Evolutionary conservation across 2,113 vertebrate genomes (phyloP), one percentile per base, ranked within the genome.

Genomic region (Heterotilapia buettikoferi): DNA sequence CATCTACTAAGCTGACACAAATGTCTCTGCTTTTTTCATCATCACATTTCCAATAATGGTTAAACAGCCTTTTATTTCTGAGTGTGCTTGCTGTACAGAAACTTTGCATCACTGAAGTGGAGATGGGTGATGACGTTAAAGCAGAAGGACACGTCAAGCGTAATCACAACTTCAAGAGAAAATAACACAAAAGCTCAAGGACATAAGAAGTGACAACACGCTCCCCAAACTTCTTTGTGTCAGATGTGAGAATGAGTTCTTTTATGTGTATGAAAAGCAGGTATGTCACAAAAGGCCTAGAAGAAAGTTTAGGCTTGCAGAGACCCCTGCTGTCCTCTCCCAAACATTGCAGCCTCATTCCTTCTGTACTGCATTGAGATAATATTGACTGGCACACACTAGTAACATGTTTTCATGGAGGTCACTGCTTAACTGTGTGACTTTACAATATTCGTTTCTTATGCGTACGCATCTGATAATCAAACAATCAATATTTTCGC

Each of bases 111-210:
- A 53, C 29, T 73, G 66, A 90, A 54, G 18, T 10, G 21, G 16
- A 47, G 59, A 21, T 53, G 10, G 14, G 21, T 16, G 50, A 36
- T 85, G 84, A 90, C 45, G 43, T 73, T 47, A 71, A 57, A 86
- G 18, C 68, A 73, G 53, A 19, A 82, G 29, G 33, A n/a, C n/a
- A 6, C 26, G 36, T 26, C 16, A 21, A 82, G 71, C n/a, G 16
- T n/a, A 83, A 53, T 36, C 61, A 50, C 3, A 53, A 7, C 13
- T 52, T 71, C 1, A 53, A 71, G 9, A 82, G 40, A 78, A 90
- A 80, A 81, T 33, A 71, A 88, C 7, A 66, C 50, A 88, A 73
- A 85, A 68, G 47, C 85, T 86, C 88, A 94, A 92, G 91, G 92
- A 80, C 71, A 38, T 3, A 38, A 84, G 26, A n/a, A 53, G 52